A percentile compares a stretch with the other conserved stretches of the same genome.
phyloP scores from a whole-genome alignment of 2,797 vertebrate genomes.

The Sciurus carolinensis region DNA sequence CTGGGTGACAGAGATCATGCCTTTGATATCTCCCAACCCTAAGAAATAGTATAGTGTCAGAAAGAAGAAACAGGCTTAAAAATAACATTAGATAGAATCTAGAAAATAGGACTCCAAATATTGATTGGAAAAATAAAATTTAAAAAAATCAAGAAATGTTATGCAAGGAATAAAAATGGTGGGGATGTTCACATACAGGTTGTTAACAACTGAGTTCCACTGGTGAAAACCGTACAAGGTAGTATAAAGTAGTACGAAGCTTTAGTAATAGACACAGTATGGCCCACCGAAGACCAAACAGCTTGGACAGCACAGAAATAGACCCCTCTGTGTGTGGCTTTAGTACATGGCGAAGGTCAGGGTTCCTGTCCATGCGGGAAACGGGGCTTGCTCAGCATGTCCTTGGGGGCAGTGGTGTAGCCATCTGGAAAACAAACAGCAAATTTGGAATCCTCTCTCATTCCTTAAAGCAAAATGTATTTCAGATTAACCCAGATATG shows the following conservation, averaged over 20 bases:
- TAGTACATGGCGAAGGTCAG: not conserved
- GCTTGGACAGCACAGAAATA: not conserved
- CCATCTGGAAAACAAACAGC: not conserved
- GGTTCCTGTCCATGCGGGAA: not conserved
- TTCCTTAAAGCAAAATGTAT: slow-evolving; percentile 4
- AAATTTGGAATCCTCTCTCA: not conserved
- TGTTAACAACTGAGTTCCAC: not conserved
- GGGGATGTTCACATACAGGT: not conserved
- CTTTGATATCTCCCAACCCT: not conserved
- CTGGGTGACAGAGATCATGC: not conserved
- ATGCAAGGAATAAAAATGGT: not conserved
- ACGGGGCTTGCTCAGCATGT: not conserved
- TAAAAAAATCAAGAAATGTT: not conserved
- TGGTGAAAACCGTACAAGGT: not conserved
- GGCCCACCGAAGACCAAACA: not conserved
- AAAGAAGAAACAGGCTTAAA: not conserved
- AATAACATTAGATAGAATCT: not conserved
- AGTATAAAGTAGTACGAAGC: not conserved
- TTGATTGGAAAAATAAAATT: not conserved
- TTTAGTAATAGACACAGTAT: not conserved
- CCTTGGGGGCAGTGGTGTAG: not conserved
- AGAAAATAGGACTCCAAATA: not conserved
- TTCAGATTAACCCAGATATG: not conserved
- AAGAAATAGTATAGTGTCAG: not conserved
- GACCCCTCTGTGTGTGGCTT: not conserved